Percentiles rank a stretch among this genome's conserved stretches.
phyloP scores from a whole-genome alignment of 2,113 vertebrate species.

The Tupaia chinensis region DNA sequence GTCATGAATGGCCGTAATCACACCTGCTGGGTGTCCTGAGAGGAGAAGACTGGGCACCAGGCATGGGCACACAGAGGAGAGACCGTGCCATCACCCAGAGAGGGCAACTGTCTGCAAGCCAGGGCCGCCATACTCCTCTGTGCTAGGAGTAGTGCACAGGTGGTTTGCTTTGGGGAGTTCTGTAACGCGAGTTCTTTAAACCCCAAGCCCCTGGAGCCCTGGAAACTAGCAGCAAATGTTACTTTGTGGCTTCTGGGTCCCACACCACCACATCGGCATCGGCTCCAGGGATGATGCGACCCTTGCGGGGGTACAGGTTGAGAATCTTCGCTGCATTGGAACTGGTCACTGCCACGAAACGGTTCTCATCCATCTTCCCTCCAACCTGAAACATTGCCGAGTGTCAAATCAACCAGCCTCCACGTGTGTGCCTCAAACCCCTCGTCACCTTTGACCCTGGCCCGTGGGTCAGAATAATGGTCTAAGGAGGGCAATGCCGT shows the following conservation, averaged over 20 bases:
- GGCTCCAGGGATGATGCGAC: constrained; percentile 95
- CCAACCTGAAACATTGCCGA: constrained; percentile 90
- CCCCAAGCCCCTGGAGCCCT: neutral
- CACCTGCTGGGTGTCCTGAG: neutral
- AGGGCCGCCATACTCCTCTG: neutral
- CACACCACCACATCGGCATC: constrained; percentile 98
- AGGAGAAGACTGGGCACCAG: neutral
- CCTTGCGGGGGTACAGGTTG: constrained; percentile 98
- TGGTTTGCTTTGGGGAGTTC: neutral
- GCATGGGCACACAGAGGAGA: neutral
- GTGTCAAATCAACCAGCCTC: neutral
- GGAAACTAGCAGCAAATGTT: constrained; percentile 39
- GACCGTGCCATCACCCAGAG: neutral
- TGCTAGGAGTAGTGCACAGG: neutral
- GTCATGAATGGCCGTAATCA: neutral
- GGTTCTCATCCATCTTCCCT: constrained; percentile 98
- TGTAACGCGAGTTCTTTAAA: neutral
- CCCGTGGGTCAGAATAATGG: neutral
- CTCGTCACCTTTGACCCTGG: neutral
- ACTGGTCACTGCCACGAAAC: constrained; percentile 97
- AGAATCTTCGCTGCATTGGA: constrained; percentile 98
- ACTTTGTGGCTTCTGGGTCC: constrained; percentile 98
- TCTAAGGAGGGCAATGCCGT: neutral
- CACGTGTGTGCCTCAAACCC: neutral
- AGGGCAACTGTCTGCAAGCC: neutral